These are phyloP conservation scores for Pempheris klunzingeri DNA, from an alignment of 2,797 vertebrate genomes.

Conservation along the genomic window DNA sequence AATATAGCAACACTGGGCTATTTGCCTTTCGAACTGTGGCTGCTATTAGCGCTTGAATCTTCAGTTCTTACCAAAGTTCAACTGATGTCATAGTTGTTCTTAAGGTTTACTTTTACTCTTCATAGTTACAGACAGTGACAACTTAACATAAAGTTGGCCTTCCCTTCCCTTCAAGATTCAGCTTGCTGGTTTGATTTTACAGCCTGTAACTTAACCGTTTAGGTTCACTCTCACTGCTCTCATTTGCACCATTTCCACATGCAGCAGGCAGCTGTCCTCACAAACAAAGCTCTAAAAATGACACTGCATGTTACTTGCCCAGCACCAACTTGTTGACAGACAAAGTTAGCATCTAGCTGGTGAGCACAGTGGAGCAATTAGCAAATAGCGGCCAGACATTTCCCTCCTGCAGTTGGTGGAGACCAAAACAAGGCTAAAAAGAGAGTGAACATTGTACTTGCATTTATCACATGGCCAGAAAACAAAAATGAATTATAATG, in stretches of 20 bases:
- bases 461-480: not conserved
- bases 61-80: no score
- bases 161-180: not conserved
- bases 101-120: constrained; percentile 2
- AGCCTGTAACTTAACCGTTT: no score
- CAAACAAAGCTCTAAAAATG: not conserved
- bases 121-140: constrained; percentile 30
- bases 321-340: no score
- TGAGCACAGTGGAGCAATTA: not conserved
- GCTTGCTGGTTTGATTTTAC: not conserved
- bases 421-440: not conserved
- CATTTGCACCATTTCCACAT: not conserved
- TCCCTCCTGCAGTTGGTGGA: not conserved
- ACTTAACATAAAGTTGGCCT: constrained; percentile 1
- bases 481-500: not conserved
- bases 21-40: constrained; percentile 3
- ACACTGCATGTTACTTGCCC: no score
- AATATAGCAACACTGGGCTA: constrained; percentile 10
- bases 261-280: not conserved
- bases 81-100: constrained; percentile 21
- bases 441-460: no score
- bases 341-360: not conserved
- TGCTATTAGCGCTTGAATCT: constrained; percentile 24
- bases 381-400: no score
- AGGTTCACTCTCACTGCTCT: not conserved